Conservation (phyloP, 2,888 invertebrate genomes). For the Scelioninae gen. 2 region DNA sequence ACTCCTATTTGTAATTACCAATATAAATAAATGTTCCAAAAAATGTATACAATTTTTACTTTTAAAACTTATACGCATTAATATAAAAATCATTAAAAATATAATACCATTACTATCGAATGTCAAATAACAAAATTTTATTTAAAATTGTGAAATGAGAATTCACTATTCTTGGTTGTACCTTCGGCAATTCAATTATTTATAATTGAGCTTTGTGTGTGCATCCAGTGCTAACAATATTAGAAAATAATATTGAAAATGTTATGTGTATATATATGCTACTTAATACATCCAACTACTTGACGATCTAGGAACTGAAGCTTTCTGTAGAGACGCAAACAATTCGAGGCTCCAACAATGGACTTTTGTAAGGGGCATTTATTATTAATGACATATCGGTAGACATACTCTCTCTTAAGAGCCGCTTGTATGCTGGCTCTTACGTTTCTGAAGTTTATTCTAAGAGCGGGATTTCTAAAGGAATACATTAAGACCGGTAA, state of each 20-base stretch:
- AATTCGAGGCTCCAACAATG: conserved; percentile 66
- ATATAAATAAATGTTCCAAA: too few relatives aligned
- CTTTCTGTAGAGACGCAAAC: conserved; percentile 64
- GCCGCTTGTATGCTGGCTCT: conserved; percentile 58
- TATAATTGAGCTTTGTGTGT: neutral
- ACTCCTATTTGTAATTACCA: too few relatives aligned
- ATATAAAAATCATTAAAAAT: too few relatives aligned
- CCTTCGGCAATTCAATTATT: neutral
- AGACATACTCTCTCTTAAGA: conserved; percentile 61
- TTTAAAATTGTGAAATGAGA: too few relatives aligned
- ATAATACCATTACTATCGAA: too few relatives aligned
- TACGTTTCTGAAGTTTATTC: conserved; percentile 62
- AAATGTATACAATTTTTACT: too few relatives aligned
- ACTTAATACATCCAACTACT: conserved; percentile 54
- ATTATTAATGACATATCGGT: conserved; percentile 67
- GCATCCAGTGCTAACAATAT: conserved; percentile 10
- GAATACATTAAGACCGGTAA: conserved; percentile 64
- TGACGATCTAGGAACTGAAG: conserved; percentile 54
- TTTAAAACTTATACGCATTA: too few relatives aligned
- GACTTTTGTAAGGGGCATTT: conserved; percentile 66
- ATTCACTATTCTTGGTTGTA: too few relatives aligned
- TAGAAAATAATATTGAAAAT: conserved; percentile 47
- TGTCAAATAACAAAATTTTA: too few relatives aligned
- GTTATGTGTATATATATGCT: conserved; percentile 28
- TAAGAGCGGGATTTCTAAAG: conserved; percentile 64